A percentile compares a stretch with the other conserved stretches of the same genome.
phyloP scores from a whole-genome alignment of 2,888 invertebrate genomes.

The Eledone cirrhosa region DNA sequence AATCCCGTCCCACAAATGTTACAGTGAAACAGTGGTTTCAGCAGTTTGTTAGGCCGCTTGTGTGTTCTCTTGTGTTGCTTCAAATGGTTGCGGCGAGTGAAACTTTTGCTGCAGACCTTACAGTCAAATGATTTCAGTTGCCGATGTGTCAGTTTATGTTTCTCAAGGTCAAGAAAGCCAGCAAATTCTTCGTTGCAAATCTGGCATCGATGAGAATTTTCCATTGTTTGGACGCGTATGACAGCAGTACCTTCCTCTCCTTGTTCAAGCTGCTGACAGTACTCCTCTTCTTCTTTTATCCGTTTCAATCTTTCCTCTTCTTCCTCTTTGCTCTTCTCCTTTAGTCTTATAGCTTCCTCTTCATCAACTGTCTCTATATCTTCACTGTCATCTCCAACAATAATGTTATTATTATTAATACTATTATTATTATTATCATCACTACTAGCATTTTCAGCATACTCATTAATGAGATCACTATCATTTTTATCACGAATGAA shows the following conservation, averaged over 20 bases:
- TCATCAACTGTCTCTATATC: neutral
- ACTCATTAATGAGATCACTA: neutral
- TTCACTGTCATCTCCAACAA: neutral
- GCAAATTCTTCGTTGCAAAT: conserved; percentile 18
- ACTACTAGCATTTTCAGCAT: neutral
- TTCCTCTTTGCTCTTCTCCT: neutral
- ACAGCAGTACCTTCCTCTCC: conserved; percentile 24
- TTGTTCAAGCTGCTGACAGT: conserved; percentile 3
- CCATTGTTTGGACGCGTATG: conserved; percentile 21
- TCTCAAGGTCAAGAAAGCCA: conserved; percentile 19
- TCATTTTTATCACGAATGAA: neutral
- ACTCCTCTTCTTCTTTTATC: neutral
- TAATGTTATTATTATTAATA: neutral
- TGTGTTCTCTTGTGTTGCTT: conserved; percentile 22
- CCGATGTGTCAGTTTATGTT: conserved; percentile 5
- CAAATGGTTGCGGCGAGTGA: conserved; percentile 19
- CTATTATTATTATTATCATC: neutral
- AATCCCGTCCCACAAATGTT: conserved; percentile 1
- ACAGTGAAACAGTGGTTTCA: neutral
- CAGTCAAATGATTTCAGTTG: neutral
- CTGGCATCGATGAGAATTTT: conserved; percentile 20
- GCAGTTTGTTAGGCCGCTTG: neutral
- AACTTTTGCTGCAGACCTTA: conserved; percentile 3
- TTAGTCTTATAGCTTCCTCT: neutral
- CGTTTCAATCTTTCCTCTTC: neutral